Evolutionary conservation across 2,113 vertebrate species (phyloP).

Genomic region (Thamnophis sirtalis): DNA sequence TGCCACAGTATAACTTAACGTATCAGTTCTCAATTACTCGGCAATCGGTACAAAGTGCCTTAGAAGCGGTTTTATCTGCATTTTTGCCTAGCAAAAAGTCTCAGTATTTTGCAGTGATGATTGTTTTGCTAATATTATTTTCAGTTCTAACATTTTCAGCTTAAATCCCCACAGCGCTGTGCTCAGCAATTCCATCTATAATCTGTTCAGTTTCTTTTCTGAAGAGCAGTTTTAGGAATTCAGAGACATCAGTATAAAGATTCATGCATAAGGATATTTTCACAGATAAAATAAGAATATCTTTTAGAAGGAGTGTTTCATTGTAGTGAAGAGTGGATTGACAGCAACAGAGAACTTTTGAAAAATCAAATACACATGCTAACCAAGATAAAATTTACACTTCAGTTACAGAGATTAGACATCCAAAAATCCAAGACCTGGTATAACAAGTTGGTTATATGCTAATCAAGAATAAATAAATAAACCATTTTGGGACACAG

Average conservation of each 20-base stretch:
- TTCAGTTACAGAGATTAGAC: not conserved
- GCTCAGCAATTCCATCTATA: slow-evolving; percentile 10
- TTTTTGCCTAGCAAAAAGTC: slow-evolving; percentile 59
- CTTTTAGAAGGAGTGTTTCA: not conserved
- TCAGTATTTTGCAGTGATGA: slow-evolving; percentile 35
- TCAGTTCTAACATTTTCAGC: slow-evolving; percentile 54
- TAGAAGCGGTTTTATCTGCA: slow-evolving; percentile 54
- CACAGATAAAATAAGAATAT: not conserved
- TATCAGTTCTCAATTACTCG: slow-evolving; percentile 29
- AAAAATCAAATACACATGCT: not conserved
- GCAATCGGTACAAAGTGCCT: slow-evolving; percentile 23
- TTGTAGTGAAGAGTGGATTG: not conserved
- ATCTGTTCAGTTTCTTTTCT: not conserved
- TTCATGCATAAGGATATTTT: not conserved
- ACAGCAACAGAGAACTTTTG: not conserved
- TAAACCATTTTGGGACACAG: not conserved
- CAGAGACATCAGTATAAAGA: not conserved
- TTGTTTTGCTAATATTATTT: slow-evolving; percentile 55
- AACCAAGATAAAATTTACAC: not conserved
- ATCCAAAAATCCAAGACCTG: not conserved
- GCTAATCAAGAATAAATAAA: not conserved
- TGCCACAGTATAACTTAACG: slow-evolving; percentile 46
- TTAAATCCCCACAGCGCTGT: slow-evolving; percentile 25
- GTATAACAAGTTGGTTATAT: not conserved
- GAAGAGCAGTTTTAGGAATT: not conserved